phyloP scores from a whole-genome alignment of 2,888 invertebrate species.

The Sylvicola cinctus region DNA sequence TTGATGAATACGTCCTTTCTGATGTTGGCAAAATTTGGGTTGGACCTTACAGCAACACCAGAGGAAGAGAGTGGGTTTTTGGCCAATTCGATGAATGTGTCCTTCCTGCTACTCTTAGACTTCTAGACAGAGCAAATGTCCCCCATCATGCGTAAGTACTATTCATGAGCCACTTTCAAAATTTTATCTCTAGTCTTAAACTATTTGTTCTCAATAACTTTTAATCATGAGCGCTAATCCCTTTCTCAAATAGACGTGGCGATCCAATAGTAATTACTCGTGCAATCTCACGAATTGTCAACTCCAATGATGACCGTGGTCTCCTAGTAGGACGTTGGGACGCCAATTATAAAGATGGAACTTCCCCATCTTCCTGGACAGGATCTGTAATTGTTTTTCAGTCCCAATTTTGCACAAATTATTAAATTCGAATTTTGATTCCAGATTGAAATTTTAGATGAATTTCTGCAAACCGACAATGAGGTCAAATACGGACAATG shows the following conservation, averaged over 20 bases:
- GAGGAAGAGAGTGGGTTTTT: conserved; percentile 78
- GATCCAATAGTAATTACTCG: conserved; percentile 61
- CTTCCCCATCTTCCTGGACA: conserved; percentile 74
- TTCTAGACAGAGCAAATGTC: no score
- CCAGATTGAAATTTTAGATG: conserved; percentile 66
- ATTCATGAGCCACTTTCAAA: no score
- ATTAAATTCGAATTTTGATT: no score
- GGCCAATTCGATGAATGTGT: conserved; percentile 74
- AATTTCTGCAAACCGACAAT: conserved; percentile 61
- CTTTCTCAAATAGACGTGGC: conserved; percentile 39
- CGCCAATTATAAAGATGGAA: conserved; percentile 65
- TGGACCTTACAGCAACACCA: conserved; percentile 65
- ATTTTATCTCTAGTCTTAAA: conserved; percentile 45
- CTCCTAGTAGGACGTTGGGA: conserved; percentile 76
- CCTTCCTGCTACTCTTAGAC: no score
- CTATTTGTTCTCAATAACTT: conserved; percentile 53
- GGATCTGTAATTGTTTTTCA: conserved; percentile 40
- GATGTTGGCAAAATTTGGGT: conserved; percentile 82
- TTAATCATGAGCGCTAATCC: conserved; percentile 47
- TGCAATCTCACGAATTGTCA: conserved; percentile 68
- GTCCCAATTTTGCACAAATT: no score
- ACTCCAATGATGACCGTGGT: conserved; percentile 73
- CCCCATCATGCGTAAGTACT: no score
- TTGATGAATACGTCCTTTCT: conserved; percentile 66
- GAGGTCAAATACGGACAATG: conserved; percentile 90